Base-by-base conservation (phyloP, 2,888 invertebrate genomes). In the Plebejus melissa region DNA sequence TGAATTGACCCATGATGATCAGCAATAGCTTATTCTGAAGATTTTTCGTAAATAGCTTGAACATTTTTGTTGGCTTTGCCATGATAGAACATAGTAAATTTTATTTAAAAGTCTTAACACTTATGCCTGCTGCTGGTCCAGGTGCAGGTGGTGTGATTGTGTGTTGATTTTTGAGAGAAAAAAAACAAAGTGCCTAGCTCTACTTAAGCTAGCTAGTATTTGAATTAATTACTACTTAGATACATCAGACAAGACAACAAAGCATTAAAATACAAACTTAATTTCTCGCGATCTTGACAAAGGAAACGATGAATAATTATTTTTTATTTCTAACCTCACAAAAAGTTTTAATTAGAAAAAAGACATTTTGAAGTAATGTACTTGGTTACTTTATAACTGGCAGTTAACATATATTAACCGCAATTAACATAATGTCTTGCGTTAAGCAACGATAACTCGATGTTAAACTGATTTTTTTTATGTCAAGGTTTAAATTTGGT, bases 301-400 rank as follows among this genome's bases (percentile, higher is more conserved):
- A 65, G 32, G 32, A 32, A 36, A 32, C 4, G 11, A 4, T 32
- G 1, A 11, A 65, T 36, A 36, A 32, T 65, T 36, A 13, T 65
- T 22, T 65, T 65, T 5, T 13, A 13, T 65, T 65, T 32, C 1
- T 65, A 9, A 36, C 13, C 32, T 65, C 16, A 65, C 65, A 32
- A 65, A 65, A 36, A 65, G 65, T 65, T 36, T 65, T 65, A 32
- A 65, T 36, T 65, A 16, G 6, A 36, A 65, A 65, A 36, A 65
- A 65, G 65, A 65, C 65, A 65, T 32, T 70, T 70, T 70, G 70
- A 41, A 70, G 22, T 70, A 70, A 70, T n/a, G 41, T 70, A 70
- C 28, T 65, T 65, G 65, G 13, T 13, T 32, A 65, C 32, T 65
- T 65, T 65, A 32, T 32, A 65, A 65, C 65, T 65, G 65, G 32